Base-by-base conservation (phyloP, 2,113 vertebrate genomes). In the Panthera uncia region DNA sequence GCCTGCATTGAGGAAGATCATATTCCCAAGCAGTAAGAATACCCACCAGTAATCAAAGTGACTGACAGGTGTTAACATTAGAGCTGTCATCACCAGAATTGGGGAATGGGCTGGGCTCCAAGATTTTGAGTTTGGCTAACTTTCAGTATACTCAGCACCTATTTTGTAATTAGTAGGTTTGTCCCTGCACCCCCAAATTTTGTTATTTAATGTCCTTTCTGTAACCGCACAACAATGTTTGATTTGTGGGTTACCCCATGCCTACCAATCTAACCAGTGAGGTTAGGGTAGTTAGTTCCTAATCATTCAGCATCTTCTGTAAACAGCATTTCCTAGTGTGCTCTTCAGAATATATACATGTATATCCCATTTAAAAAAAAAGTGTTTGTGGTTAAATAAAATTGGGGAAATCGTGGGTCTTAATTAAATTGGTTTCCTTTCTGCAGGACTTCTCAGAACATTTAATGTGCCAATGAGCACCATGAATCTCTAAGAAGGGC, bases 41-140 rank as follows among this genome's bases (percentile, higher is more conserved):
- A 90, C 36, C 36, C 69, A 96, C 29, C 61, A 96, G 82, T 82
- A 94, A 85, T 89, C 82, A 95, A 96, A 91, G 52, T 90, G 95
- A 96, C 79, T 96, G 91, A 86, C 73, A 97, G 71, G 41, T 95
- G 73, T 81, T 98, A 94, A 89, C 69, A 87, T 89, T 89, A 91
- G 23, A 78, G 33, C 23, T 94, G 21, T 83, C 41, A 89, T 87
- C 80, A 90, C 68, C 63, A 91, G 85, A 86, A 89, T 4, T 92
- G 88, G 41, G 38, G 96, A 95, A 89, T 45, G 41, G 23, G 8
- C 88, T 94, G 57, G 50, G 83, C 10, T 95, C n/a, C 93, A 95
- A 91, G 82, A 41, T 76, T 94, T 96, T 92, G 19, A 86, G 18
- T 81, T 81, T 50, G 79, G n/a, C 91, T 73, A 86, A 92, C 9